Conservation (phyloP, 1,140 invertebrate genomes). For the Parasteatoda tepidariorum region DNA sequence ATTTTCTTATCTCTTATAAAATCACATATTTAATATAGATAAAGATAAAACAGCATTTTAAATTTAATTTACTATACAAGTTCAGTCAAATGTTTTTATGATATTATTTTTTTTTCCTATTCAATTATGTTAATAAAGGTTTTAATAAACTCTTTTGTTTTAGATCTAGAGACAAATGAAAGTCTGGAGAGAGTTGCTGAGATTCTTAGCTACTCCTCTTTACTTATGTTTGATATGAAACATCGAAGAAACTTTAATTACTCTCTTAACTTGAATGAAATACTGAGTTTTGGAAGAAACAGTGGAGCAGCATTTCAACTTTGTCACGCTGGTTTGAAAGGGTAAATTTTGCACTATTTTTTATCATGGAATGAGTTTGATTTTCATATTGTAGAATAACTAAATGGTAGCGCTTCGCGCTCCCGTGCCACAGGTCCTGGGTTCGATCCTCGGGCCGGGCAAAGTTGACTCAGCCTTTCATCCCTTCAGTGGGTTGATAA, state of each 20-base stretch:
- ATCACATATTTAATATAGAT: too few species aligned
- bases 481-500: too few species aligned
- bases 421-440: too few species aligned
- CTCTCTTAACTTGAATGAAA: constrained; percentile 7
- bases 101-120: background rate
- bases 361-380: too few species aligned
- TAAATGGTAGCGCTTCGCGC: too few species aligned
- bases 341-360: background rate
- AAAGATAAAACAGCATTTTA: too few species aligned
- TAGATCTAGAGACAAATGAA: constrained; percentile 17
- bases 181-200: constrained; percentile 17
- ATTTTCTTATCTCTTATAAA: too few species aligned
- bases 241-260: constrained; percentile 21
- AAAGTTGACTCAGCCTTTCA: too few species aligned
- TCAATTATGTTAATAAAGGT: background rate
- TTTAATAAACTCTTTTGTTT: background rate
- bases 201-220: constrained; percentile 1
- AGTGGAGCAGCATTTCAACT: constrained; percentile 20
- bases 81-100: background rate
- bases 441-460: too few species aligned
- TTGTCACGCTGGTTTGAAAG: constrained; percentile 41
- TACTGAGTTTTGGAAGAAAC: constrained; percentile 1
- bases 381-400: too few species aligned
- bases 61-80: too few species aligned
- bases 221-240: constrained; percentile 24